phyloP scores from a whole-genome alignment of 1,140 invertebrate species.

The Brachionus koreanus region DNA sequence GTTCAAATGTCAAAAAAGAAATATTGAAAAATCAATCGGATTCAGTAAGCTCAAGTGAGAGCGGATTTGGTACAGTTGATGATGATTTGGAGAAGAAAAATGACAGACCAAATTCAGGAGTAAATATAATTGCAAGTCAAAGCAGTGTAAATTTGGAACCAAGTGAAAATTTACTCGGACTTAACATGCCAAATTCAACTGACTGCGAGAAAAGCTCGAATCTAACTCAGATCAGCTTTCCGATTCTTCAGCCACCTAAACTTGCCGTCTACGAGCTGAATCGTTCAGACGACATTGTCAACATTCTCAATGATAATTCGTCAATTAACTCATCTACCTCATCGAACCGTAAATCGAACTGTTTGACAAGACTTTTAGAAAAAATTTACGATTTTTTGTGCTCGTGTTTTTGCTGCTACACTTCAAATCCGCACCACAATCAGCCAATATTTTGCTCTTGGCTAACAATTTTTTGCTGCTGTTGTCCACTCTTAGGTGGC shows the following conservation, averaged over 20 bases:
- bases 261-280: not conserved
- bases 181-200: not conserved
- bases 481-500: constrained; percentile 26
- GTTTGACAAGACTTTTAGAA: not conserved
- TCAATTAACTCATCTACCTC: constrained; percentile 32
- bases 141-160: not conserved
- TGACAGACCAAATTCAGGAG: not conserved
- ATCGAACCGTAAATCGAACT: not conserved
- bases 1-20: not conserved
- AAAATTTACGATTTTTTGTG: not conserved
- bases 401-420: constrained; percentile 35
- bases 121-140: not conserved
- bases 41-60: constrained; percentile 8
- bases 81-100: constrained; percentile 18
- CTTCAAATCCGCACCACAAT: not conserved
- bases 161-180: not conserved
- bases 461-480: constrained; percentile 37
- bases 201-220: not conserved
- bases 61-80: constrained; percentile 33
- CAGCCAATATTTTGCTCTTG: constrained; percentile 26
- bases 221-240: constrained; percentile 24
- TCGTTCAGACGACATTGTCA: constrained; percentile 23
- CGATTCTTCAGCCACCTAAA: constrained; percentile 24
- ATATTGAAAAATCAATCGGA: constrained; percentile 7
- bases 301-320: constrained; percentile 39